Evolutionary conservation across 2,888 invertebrate genomes (phyloP).

Genomic region (Clistopyga incitator): DNA sequence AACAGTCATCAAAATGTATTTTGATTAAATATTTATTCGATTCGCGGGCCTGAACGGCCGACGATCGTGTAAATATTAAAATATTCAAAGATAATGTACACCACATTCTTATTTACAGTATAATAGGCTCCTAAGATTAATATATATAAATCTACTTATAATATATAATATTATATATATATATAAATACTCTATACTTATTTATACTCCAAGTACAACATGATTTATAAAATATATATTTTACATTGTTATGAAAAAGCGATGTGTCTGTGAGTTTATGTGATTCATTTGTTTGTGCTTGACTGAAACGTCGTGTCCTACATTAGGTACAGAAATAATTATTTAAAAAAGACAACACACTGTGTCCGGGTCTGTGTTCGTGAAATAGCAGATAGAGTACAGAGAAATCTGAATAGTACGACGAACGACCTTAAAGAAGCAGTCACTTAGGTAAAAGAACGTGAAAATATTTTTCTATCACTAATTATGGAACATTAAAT

Average conservation of each 20-base stretch:
- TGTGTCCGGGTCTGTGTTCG: conserved; percentile 41
- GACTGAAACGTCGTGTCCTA: conserved; percentile 23
- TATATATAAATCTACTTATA: conserved; percentile 54
- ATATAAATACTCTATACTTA: conserved; percentile 45
- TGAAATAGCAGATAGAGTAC: conserved; percentile 33
- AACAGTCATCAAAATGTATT: conserved; percentile 36
- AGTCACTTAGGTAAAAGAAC: background rate
- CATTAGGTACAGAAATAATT: conserved; percentile 18
- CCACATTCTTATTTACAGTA: conserved; percentile 68
- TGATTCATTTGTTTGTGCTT: conserved; percentile 46
- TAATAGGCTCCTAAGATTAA: conserved; percentile 53
- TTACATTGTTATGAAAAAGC: conserved; percentile 56
- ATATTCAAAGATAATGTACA: conserved; percentile 68
- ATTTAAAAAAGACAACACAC: conserved; percentile 21
- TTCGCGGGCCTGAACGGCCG: conserved; percentile 49
- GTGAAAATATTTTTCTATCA: too few species aligned
- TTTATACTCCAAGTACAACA: conserved; percentile 54
- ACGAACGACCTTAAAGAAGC: background rate
- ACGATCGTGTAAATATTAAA: conserved; percentile 67
- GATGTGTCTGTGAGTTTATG: conserved; percentile 45
- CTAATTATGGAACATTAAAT: too few species aligned
- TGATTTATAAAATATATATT: conserved; percentile 63
- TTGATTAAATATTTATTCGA: conserved; percentile 52
- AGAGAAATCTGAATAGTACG: conserved; percentile 10
- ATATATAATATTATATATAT: conserved; percentile 59